Base-by-base conservation (phyloP, 1,140 invertebrate species). In the Drosophila setifemur region DNA sequence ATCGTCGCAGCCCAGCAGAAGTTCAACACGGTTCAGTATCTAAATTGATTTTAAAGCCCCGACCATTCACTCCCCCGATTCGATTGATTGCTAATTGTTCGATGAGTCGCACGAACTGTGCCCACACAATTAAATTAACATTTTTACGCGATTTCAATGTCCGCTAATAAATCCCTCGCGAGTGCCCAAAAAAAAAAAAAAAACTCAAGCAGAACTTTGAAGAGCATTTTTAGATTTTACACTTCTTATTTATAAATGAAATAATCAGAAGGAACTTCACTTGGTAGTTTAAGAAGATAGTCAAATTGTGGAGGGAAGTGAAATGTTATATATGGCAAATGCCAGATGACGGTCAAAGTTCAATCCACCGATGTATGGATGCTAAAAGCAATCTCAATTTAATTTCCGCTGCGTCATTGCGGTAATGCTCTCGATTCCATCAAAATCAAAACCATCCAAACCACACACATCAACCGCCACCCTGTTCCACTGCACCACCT, bases 391-490 rank as follows among this genome's bases (percentile, higher is more conserved):
- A 52, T 52, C 26, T 31, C 37, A 57, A 78, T 78, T 61, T 31
- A 57, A 50, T 78, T 85, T 85, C 19, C 61, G 74, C 74, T 74
- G 58, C 81, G 74, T 85, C 79, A 86, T 79, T 85, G 74, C 74
- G 79, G 81, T 50, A 57, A 57, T 74, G 61, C 54, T n/a, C n/a
- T n/a, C n/a, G n/a, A n/a, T n/a, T n/a, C n/a, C n/a, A n/a, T n/a
- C n/a, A 45, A 16, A 43, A 6, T 14, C 35, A 29, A 28, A 11
- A 29, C 33, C 23, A 9, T 11, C 19, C 33, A 37, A n/a, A 28
- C 42, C 40, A 9, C 25, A 14, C 1, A 11, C 19, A 39, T 3
- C 3, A 23, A 40, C 21, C 48, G 8, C 4, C 37, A 23, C 26
- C 21, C 21, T 9, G 48, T 19, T 31, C 55, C 45, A 14, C 33